Evolutionary conservation across 2,888 invertebrate genomes (phyloP), one percentile per base, ranked within the genome.

Genomic region (Epinotia ramella): DNA sequence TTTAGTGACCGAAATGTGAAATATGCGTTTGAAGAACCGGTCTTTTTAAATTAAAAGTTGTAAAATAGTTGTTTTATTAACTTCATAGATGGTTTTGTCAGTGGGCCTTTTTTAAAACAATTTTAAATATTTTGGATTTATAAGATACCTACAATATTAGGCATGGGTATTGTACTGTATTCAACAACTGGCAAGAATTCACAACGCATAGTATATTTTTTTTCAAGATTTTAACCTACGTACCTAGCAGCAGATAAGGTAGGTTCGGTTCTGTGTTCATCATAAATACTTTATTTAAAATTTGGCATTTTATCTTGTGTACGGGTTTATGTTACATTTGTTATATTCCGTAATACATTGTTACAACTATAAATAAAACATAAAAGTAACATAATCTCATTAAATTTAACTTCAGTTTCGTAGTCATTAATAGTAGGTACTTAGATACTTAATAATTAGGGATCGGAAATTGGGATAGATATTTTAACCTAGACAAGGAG

Each of bases 101-200:
- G 40, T 40, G 9, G 9, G 40, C 40, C 40, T 40, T 40, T 28
- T 40, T 33, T 33, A 33, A 33, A 33, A 33, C 33, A 33, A 33
- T 7, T 33, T 33, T 7, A 33, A 33, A 0, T 33, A 33, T 33
- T 33, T 33, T 33, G 33, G 6, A 33, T 33, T 33, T 33, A 7
- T 33, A 6, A 33, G 33, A 33, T 0, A 7, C 33, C 33, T 33
- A 33, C 33, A 33, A 53, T 53, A 53, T 53, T n/a, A 53, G 2
- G n/a, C 7, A 24, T 60, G 59, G 5, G 24, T 60, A 60, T 24
- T 3, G 7, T 40, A 64, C n/a, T 6, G 2, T 24, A 46, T 46
- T 65, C 24, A 16, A 57, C 16, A 68, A 57, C 57, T 57, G 67
- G 40, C 67, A 68, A 68, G 57, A 68, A 6, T 57, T 57, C 7